Percentiles rank a stretch among this genome's conserved stretches.
Evolutionary conservation across 2,888 invertebrate genomes (phyloP).

Genomic region (Smittia sp.): DNA sequence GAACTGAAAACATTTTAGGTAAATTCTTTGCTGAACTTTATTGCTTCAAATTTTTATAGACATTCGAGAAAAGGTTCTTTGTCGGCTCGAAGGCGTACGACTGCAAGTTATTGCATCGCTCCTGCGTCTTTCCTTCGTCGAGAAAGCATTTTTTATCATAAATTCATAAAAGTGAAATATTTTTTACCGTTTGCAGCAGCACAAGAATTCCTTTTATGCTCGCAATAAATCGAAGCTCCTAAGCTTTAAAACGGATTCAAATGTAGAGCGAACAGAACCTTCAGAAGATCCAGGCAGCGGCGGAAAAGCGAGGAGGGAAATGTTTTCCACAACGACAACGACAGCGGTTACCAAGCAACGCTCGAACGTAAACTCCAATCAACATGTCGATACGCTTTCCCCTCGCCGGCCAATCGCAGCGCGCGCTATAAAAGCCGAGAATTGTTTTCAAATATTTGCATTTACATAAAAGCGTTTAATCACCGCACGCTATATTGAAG

Average conservation of each 20-base stretch:
- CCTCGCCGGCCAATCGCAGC: not conserved
- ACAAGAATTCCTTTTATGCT: not conserved
- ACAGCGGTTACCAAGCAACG: slow-evolving; percentile 26
- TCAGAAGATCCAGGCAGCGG: not conserved
- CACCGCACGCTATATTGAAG: not conserved
- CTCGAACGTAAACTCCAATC: not conserved
- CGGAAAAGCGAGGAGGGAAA: not conserved
- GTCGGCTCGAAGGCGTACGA: slow-evolving; percentile 35
- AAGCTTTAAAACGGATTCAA: not conserved
- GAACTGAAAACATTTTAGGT: slow-evolving; percentile 5
- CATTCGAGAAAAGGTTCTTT: slow-evolving; percentile 8
- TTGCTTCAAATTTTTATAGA: not conserved
- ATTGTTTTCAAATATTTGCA: slow-evolving; percentile 27
- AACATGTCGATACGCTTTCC: not conserved
- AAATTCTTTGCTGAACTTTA: not conserved
- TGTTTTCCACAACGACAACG: slow-evolving; percentile 3
- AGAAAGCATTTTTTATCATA: not conserved
- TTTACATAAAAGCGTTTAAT: slow-evolving; percentile 14
- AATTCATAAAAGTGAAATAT: slow-evolving; percentile 21
- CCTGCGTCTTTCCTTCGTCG: not conserved
- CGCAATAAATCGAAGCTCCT: not conserved
- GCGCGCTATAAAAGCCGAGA: not conserved
- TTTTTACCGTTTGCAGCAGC: not conserved
- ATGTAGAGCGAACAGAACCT: not conserved
- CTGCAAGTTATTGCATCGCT: slow-evolving; percentile 27